Evolutionary conservation across 2,113 vertebrate species (phyloP), one percentile per base, ranked within the genome.

Genomic region (Zingel zingel): DNA sequence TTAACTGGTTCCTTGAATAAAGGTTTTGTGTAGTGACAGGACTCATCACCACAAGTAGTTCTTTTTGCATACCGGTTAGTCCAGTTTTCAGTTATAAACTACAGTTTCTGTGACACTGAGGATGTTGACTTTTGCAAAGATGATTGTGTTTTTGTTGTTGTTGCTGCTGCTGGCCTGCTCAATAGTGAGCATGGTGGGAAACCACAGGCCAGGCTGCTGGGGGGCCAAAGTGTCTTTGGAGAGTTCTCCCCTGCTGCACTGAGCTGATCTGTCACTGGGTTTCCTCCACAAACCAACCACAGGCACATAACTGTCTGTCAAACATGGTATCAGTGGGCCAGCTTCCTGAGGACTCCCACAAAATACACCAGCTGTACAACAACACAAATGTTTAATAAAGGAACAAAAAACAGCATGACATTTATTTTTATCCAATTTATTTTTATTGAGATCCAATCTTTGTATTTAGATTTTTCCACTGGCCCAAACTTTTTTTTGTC

Each of bases 181-280:
- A 45, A 25, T 36, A 47, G 39, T 77, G 48, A 70, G 62, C 23
- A 30, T 58, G 50, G 18, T 57, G 48, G 45, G 16, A 79, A 78
- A 84, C 74, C 82, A 57, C 74, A 86, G 15, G 69, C 61, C 74
- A 23, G 25, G 51, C 75, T 73, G 63, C 72, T 51, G 59, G 67
- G 66, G 66, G 80, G 39, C 25, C 66, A 63, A 53, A 70, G 82
- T 77, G 50, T 75, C 39, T 51, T 54, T 6, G 23, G n/a, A 48
- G 86, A 69, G 45, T 77, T 83, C 78, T 83, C 61, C 81, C 86
- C 84, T 85, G 78, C 94, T 96, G 94, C 93, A 85, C 72, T 16
- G 84, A 74, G 77, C 89, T 93, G 94, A 95, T 95, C 92, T 96
- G 94, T 95, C 94, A 93, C 73, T 54, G 68, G 43, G 87, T 92